Conservation (phyloP, 2,113 vertebrate genomes). For the Nycticryphes semicollaris region DNA sequence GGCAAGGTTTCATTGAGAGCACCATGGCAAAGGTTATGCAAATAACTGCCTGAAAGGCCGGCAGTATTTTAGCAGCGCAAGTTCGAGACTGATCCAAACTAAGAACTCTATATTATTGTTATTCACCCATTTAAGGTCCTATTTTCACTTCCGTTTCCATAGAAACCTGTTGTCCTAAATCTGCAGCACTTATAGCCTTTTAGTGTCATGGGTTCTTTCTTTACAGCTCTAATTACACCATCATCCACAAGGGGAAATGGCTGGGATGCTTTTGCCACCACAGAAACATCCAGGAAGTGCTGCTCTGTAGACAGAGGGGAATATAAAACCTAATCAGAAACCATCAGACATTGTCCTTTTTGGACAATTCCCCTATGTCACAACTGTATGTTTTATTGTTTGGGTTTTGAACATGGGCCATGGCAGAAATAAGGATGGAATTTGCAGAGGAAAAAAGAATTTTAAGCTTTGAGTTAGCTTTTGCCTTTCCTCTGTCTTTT, state of each 20-base stretch:
- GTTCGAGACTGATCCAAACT: conserved; percentile 38
- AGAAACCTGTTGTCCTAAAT: conserved; percentile 71
- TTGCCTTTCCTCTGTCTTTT: conserved; percentile 5
- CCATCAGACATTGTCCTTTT: conserved; percentile 51
- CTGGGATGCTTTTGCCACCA: conserved; percentile 69
- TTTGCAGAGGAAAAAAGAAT: not conserved
- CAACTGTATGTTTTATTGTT: conserved; percentile 57
- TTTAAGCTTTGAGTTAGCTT: not conserved
- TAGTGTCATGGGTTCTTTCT: conserved; percentile 67
- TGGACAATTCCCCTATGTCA: conserved; percentile 38
- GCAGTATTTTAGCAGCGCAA: conserved; percentile 22
- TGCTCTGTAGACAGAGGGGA: conserved; percentile 51
- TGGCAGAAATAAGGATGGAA: conserved; percentile 15
- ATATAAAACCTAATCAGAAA: conserved; percentile 66
- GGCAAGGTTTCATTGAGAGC: not conserved
- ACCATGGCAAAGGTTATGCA: conserved; percentile 30
- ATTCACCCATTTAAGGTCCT: conserved; percentile 55
- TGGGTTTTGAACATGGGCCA: conserved; percentile 28
- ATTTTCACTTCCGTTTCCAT: conserved; percentile 68
- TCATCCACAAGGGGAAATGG: conserved; percentile 68
- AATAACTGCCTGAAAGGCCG: conserved; percentile 27
- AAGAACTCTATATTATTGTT: conserved; percentile 42
- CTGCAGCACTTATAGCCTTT: conserved; percentile 66
- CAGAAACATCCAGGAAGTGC: conserved; percentile 66
- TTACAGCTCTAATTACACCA: conserved; percentile 72